Evolutionary conservation across 1,140 invertebrate genomes (phyloP).

Genomic region (Neotoxoptera formosana): DNA sequence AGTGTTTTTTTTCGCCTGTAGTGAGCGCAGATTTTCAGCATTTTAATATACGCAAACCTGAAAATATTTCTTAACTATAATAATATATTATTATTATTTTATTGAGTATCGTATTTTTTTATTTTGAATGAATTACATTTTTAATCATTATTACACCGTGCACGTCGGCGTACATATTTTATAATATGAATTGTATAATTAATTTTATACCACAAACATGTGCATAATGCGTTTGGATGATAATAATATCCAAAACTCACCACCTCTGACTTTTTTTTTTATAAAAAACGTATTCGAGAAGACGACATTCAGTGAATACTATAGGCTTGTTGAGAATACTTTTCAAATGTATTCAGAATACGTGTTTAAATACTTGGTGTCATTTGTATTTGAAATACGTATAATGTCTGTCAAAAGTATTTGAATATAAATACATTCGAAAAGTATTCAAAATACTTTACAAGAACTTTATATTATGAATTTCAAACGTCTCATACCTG

Average conservation of each 20-base stretch:
- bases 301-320: too few relatives aligned
- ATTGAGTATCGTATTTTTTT: neutral
- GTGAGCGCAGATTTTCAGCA: neutral
- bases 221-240: neutral
- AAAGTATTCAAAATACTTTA: too few relatives aligned
- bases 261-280: neutral
- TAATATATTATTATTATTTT: too few relatives aligned
- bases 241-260: neutral
- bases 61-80: neutral
- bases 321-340: too few relatives aligned
- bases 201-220: neutral
- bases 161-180: neutral
- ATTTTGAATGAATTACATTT: neutral
- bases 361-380: too few relatives aligned
- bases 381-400: too few relatives aligned
- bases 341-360: too few relatives aligned
- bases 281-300: neutral
- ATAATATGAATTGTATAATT: neutral
- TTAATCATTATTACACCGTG: neutral
- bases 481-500: too few relatives aligned
- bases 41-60: neutral
- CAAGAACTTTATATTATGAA: too few relatives aligned
- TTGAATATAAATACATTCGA: too few relatives aligned
- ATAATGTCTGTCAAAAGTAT: too few relatives aligned
- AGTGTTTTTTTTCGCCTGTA: neutral